These are phyloP conservation scores for Sinocyclocheilus maitianheensis DNA, from an alignment of 2,113 vertebrate species.

Conservation along the genomic window DNA sequence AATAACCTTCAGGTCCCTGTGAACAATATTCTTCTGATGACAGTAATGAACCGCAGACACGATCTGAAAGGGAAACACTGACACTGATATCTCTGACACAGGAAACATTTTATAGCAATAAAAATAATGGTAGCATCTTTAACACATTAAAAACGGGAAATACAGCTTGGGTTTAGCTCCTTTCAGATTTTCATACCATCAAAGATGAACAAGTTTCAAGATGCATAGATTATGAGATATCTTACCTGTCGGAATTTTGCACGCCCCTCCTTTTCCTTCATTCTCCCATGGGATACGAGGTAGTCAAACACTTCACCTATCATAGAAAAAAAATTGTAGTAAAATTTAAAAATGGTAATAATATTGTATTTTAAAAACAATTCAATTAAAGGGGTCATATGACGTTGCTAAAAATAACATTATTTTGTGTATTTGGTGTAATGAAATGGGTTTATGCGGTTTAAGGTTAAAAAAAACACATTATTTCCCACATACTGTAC, in stretches of 20 bases:
- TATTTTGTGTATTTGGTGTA: no score
- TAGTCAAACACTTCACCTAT: constrained; percentile 90
- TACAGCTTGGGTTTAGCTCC: background rate
- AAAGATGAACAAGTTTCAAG: background rate
- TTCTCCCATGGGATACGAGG: constrained; percentile 93
- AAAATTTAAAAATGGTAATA: background rate
- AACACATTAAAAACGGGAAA: background rate
- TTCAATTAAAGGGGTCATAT: background rate
- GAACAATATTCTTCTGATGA: constrained; percentile 93
- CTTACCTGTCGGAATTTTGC: constrained; percentile 80
- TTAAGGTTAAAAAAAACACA: no score
- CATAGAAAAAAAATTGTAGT: background rate
- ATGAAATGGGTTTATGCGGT: no score
- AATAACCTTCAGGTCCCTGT: constrained; percentile 90
- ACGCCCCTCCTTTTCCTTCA: constrained; percentile 95
- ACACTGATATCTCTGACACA: background rate
- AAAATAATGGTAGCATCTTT: background rate
- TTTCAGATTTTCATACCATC: background rate
- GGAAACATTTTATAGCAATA: background rate
- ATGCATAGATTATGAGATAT: background rate
- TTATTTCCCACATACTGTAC: no score
- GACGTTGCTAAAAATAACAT: no score
- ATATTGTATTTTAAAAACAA: background rate
- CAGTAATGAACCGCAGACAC: constrained; percentile 93
- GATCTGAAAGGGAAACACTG: constrained; percentile 73